Evolutionary conservation across 2,888 invertebrate genomes (phyloP).

Genomic region (Drosophila dives): DNA sequence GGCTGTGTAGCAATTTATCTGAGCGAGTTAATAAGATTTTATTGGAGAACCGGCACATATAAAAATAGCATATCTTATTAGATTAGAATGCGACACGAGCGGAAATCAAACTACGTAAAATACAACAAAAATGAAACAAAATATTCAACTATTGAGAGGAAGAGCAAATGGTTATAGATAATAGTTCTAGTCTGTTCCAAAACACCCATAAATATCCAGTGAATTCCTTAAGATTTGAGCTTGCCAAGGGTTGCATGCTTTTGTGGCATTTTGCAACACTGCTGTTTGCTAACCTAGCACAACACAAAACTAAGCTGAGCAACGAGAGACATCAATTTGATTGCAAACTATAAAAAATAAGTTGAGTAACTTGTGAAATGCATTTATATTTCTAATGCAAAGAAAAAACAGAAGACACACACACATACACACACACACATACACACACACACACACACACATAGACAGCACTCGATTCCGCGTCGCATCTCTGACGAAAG

Average conservation of each 20-base stretch:
- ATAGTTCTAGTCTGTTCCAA: background rate
- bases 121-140: background rate
- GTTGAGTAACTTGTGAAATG: background rate
- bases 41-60: conserved; percentile 7
- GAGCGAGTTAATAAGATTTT: conserved; percentile 47
- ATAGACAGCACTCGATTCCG: background rate
- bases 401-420: conserved; percentile 6
- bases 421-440: background rate
- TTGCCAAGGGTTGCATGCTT: background rate
- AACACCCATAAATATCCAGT: conserved; percentile 8
- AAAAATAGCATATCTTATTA: conserved; percentile 54
- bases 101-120: conserved; percentile 31
- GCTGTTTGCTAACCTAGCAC: conserved; percentile 44
- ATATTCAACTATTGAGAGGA: background rate
- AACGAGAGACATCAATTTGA: conserved; percentile 14
- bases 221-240: conserved; percentile 2
- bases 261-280: conserved; percentile 17
- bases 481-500: conserved; percentile 55
- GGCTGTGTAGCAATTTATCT: conserved; percentile 21
- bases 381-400: conserved; percentile 18
- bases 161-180: background rate
- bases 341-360: conserved; percentile 21
- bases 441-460: conserved; percentile 1
- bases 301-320: conserved; percentile 1
- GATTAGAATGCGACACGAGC: conserved; percentile 56